Percentiles rank a stretch among this genome's conserved stretches.
phyloP scores from a whole-genome alignment of 2,113 vertebrate species.

The Pachyramphus minor region DNA sequence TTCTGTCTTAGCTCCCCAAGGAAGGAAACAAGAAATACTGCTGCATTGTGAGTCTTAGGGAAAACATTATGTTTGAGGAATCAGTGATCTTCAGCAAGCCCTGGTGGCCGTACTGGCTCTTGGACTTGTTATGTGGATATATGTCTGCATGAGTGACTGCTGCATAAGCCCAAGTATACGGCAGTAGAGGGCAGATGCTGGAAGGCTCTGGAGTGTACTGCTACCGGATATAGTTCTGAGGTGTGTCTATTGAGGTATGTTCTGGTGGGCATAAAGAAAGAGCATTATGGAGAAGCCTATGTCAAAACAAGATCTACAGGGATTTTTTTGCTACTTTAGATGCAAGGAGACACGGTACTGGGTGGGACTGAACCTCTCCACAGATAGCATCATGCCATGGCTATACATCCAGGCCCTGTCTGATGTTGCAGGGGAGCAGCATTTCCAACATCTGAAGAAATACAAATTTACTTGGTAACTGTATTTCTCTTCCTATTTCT shows the following conservation, averaged over 20 bases:
- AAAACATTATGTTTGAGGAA: not conserved
- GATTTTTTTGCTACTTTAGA: not conserved
- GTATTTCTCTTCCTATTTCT: not conserved
- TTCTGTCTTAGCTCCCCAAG: not conserved
- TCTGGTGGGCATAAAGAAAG: not conserved
- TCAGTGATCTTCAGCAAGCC: not conserved
- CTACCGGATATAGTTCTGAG: not conserved
- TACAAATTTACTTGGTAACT: not conserved
- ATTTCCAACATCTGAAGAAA: not conserved
- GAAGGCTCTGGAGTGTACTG: not conserved
- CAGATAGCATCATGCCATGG: accelerated
- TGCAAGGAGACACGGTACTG: not conserved
- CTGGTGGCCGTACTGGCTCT: not conserved
- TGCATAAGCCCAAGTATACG: not conserved
- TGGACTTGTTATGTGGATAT: not conserved
- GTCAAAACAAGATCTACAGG: not conserved
- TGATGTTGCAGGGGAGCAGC: accelerated
- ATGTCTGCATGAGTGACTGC: accelerated
- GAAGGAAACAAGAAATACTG: not conserved
- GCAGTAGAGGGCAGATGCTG: not conserved
- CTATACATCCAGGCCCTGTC: not conserved
- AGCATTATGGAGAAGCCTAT: not conserved
- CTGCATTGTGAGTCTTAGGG: not conserved
- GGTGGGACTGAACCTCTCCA: not conserved
- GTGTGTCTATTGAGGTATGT: not conserved